Base-by-base conservation (phyloP, 1,140 invertebrate species). In the Leptinotarsa undecemlineata region DNA sequence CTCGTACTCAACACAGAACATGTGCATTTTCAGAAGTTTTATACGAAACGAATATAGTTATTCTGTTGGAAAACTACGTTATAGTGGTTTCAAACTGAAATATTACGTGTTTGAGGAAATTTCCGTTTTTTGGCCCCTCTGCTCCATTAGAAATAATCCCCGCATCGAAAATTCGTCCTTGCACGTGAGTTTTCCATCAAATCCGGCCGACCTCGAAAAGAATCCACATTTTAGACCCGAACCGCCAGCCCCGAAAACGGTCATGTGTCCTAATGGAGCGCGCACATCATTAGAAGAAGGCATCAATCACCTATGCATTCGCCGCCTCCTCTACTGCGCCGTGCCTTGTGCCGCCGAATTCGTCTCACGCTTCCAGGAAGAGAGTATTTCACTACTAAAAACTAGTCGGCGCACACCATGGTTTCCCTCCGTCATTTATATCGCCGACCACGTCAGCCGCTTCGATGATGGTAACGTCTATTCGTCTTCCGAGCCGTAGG, bases 251-350 rank as follows among this genome's bases (percentile, higher is more conserved):
- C 15, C 51, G 51, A 57, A 57, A 57, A n/a, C 51, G n/a, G 51
- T 57, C 51, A 57, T 57, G 51, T 57, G 15, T 57, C 14, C 51
- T 19, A 57, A 57, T 57, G 4, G 51, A 57, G 51, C 20, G 62
- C 62, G 62, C 17, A 64, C 62, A 64, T 64, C 62, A 64, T 64
- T 64, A 64, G 20, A 26, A 64, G 21, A 64, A 64, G 13, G 62
- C 62, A 64, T 64, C 62, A 64, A 64, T 64, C 62, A 64, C 62
- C 62, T 17, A 3, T 64, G 60, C n/a, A 26, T 26, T 64, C 8
- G 20, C 62, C 62, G 62, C 62, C 62, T 64, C 62, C 62, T 64
- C 17, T 57, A 19, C 51, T 57, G 62, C 15, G 17, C 17, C 20
- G 62, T 64, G 62, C 60, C 6, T 61, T 64, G 62, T 57, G n/a